Conservation (phyloP, 2,888 invertebrate species). For the Cantharis rustica region DNA sequence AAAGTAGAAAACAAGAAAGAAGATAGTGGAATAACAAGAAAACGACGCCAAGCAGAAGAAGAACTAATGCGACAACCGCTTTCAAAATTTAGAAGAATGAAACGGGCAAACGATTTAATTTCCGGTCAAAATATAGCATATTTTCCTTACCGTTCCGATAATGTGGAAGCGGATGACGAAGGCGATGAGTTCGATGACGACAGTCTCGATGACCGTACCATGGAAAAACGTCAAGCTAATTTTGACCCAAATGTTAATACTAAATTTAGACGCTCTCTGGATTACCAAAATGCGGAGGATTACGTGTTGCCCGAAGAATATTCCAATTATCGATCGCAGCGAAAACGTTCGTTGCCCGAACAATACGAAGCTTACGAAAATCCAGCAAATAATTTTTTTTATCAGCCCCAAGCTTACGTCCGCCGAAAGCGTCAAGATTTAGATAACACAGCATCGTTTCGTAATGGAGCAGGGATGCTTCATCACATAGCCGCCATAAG, state of each 20-base stretch:
- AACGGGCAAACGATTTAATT: conserved; percentile 50
- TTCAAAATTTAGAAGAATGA: conserved; percentile 33
- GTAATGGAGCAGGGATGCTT: conserved; percentile 38
- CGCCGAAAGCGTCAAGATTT: conserved; percentile 39
- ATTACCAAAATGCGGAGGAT: conserved; percentile 8
- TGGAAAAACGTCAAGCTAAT: conserved; percentile 43
- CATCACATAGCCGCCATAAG: conserved; percentile 41
- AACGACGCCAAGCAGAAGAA: not conserved
- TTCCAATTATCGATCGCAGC: conserved; percentile 4
- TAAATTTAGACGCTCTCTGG: not conserved
- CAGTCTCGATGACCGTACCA: conserved; percentile 57
- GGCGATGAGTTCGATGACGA: conserved; percentile 60
- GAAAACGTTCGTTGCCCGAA: conserved; percentile 10
- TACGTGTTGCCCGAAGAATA: conserved; percentile 8
- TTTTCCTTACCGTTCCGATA: conserved; percentile 46
- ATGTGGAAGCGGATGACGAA: conserved; percentile 59
- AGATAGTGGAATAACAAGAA: not conserved
- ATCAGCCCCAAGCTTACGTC: conserved; percentile 13
- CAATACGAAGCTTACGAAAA: conserved; percentile 32
- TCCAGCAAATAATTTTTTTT: conserved; percentile 30
- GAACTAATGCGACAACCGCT: not conserved
- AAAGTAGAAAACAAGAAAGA: not conserved
- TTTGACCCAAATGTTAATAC: conserved; percentile 13
- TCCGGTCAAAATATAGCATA: conserved; percentile 55
- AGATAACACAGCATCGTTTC: conserved; percentile 36